Evolutionary conservation across 2,797 vertebrate species (phyloP).

Genomic region (Sylvilagus floridanus): DNA sequence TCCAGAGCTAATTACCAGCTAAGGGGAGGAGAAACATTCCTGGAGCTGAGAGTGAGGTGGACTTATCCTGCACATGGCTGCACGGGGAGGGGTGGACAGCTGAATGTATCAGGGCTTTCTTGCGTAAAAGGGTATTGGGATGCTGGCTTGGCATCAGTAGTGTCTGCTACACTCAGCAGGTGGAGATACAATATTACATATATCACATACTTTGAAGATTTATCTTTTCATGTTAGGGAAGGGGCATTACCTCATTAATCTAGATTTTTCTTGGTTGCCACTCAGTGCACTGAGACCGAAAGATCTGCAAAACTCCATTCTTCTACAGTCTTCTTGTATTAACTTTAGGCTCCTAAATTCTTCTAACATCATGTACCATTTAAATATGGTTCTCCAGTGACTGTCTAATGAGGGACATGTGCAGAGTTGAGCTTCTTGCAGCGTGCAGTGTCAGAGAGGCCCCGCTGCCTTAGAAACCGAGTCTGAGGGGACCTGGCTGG

Average conservation of each 20-base stretch:
- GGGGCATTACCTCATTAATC: neutral
- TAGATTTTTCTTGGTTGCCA: neutral
- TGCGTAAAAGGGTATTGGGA: neutral
- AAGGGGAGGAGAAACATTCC: no score
- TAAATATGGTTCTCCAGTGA: neutral
- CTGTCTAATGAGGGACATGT: neutral
- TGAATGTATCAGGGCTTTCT: neutral
- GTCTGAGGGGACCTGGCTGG: neutral
- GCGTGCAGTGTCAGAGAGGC: neutral
- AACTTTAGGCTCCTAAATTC: neutral
- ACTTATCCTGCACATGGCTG: neutral
- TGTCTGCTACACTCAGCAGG: neutral
- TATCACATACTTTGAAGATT: neutral
- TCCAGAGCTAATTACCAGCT: neutral
- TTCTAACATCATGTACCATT: neutral
- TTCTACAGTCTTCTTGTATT: neutral
- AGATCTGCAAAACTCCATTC: neutral
- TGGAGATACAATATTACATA: neutral
- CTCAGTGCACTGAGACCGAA: neutral
- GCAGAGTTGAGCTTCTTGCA: neutral
- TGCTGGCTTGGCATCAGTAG: neutral
- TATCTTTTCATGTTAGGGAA: constrained; percentile 10
- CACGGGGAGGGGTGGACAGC: neutral
- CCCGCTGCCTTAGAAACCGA: neutral
- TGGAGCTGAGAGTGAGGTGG: neutral